Conservation (phyloP, 92 coral and sea anemone genomes). For the Bergia puertoricense region DNA sequence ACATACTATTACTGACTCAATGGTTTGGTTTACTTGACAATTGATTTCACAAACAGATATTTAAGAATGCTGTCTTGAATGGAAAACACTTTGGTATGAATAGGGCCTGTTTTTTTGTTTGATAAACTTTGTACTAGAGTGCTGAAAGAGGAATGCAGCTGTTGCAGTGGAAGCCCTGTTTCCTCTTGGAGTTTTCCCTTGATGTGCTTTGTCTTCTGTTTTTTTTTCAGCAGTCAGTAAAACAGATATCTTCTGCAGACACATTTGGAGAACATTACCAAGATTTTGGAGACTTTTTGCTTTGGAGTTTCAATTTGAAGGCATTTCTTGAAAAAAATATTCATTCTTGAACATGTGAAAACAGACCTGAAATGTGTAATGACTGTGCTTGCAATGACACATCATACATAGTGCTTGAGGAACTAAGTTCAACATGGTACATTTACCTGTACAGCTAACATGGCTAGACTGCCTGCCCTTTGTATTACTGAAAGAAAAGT, state of each 20-base stretch:
- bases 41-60: neutral
- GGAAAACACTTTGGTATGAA: neutral
- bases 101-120: neutral
- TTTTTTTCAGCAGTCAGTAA: slow-evolving; percentile 39
- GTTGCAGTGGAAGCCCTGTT: slow-evolving; percentile 14
- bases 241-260: slow-evolving; percentile 44
- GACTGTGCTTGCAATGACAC: slow-evolving; percentile 39
- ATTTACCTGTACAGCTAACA: neutral
- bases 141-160: neutral
- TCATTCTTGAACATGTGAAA: slow-evolving; percentile 9
- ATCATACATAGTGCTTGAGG: slow-evolving; percentile 18
- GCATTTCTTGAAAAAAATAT: slow-evolving; percentile 31
- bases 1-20: neutral
- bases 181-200: slow-evolving; percentile 26
- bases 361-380: slow-evolving; percentile 24
- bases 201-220: slow-evolving; percentile 25
- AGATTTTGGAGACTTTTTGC: slow-evolving; percentile 48
- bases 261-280: slow-evolving; percentile 36
- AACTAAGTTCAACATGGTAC: slow-evolving; percentile 25
- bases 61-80: neutral
- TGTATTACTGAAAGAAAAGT: slow-evolving; percentile 28
- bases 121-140: neutral
- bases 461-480: slow-evolving; percentile 21
- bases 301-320: slow-evolving; percentile 41
- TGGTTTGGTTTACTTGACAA: neutral